Base-by-base conservation (phyloP, 2,888 invertebrate genomes). In the Petrophora chlorosata region DNA sequence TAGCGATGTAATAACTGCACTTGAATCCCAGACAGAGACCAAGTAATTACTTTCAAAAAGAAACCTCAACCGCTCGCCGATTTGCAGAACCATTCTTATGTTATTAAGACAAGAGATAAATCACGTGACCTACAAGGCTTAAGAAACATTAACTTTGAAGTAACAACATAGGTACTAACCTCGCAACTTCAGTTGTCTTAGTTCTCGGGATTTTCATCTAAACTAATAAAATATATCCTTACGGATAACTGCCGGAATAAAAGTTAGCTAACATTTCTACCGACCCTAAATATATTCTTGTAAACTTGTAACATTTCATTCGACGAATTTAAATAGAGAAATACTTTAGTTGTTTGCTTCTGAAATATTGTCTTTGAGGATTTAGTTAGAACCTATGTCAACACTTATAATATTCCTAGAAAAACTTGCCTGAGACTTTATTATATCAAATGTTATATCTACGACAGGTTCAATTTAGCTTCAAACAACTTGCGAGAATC, bases 141-240 rank as follows among this genome's bases (percentile, higher is more conserved):
- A 19, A 38, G 47, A 25, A 42, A 42, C 38, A 34, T 34, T 44
- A 25, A 51, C 15, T 48, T 14, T 39, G 28, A 28, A 36, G 33
- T 43, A 47, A 35, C 39, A 19, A 38, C 39, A 48, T n/a, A n/a
- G n/a, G n/a, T n/a, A n/a, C n/a, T n/a, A 36, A 43, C 39, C 42
- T 42, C 25, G 22, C 46, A 54, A 38, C 44, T 35, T 47, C 8
- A 43, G 48, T 35, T 29, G 34, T 40, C 43, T 46, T 33, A 34
- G 43, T 55, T 53, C 50, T 40, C 23, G 10, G 44, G 33, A 54
- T 55, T 42, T 49, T 47, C 16, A 35, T 32, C 23, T 28, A n/a
- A n/a, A n/a, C n/a, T n/a, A 38, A 30, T 47, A 42, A 49, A 58
- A 49, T 45, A 26, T 36, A 52, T 46, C 42, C 40, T 36, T 29